These are phyloP conservation scores for Drosophila pectinifera DNA, from an alignment of 1,140 invertebrate species.

Conservation along the genomic window DNA sequence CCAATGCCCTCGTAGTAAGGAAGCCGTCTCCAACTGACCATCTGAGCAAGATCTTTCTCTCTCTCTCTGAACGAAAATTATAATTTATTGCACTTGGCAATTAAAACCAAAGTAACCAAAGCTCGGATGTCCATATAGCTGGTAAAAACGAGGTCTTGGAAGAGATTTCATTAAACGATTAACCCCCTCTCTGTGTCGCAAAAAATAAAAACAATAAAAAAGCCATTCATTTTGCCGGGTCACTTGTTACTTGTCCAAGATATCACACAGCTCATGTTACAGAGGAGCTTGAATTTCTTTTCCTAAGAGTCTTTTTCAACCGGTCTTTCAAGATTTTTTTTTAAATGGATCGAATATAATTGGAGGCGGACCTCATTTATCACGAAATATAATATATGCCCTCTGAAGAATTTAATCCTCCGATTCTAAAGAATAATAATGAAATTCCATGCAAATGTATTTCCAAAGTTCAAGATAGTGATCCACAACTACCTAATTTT, in stretches of 20 bases:
- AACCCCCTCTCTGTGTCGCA: neutral
- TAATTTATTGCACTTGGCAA: constrained; percentile 55
- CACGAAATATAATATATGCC: too few relatives aligned
- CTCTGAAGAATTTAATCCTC: too few relatives aligned
- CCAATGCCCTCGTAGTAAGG: constrained; percentile 31
- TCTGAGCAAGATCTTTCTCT: constrained; percentile 41
- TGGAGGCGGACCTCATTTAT: neutral
- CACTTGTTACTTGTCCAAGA: constrained; percentile 20
- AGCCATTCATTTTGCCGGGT: neutral
- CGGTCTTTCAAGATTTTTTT: neutral
- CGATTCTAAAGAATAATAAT: too few relatives aligned
- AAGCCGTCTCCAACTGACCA: constrained; percentile 23
- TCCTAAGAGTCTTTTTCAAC: neutral
- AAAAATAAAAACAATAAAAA: constrained; percentile 6
- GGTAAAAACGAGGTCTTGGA: constrained; percentile 2
- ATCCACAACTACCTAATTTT: too few relatives aligned
- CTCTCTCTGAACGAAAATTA: constrained; percentile 41
- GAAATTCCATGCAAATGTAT: too few relatives aligned
- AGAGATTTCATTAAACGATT: constrained; percentile 42
- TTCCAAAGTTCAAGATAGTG: too few relatives aligned
- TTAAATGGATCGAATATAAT: neutral
- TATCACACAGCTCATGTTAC: constrained; percentile 19
- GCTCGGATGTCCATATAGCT: neutral
- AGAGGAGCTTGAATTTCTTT: constrained; percentile 10
- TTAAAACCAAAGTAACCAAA: constrained; percentile 50